Evolutionary conservation across 2,797 vertebrate species (phyloP), one percentile per base, ranked within the genome.

Genomic region (Chloroceryle amazona): DNA sequence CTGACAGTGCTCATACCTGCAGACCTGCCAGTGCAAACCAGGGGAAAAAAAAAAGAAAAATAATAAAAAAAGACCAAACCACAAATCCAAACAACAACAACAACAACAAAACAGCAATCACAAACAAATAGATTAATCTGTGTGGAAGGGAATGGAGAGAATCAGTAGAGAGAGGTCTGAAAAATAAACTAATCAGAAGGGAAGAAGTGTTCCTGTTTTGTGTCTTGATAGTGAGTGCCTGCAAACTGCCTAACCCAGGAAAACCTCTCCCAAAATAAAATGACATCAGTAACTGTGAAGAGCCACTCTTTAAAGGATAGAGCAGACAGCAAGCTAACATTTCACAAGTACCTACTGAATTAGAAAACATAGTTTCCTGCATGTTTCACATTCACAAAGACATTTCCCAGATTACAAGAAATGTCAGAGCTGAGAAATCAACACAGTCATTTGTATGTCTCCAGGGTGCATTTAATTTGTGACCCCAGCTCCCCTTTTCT

Each of bases 201-300:
- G 4, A 88, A 78, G 28, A 55, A 73, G 3, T 3, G 2, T 61
- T 91, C 10, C 21, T 66, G 7, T 4, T 93, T 79, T 35, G 5
- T 52, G 26, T 35, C n/a, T 89, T 83, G 21, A 62, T 18, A 63
- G 28, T 1, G 31, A 73, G 19, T 21, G 13, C 68, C 72, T 91
- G 25, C 55, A 76, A 91, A 58, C 23, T 66, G 41, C 14, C 37
- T 31, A 22, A 66, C 13, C 20, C 21, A 60, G 44, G 22, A 95
- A 84, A 81, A 86, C 28, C 39, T 70, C 92, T 86, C 39, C 61
- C 66, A 71, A 75, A 86, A 65, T 81, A 41, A 95, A 81, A 86
- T 85, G 25, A 18, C 57, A 42, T 31, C 42, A 91, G 33, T 1
- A 2, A 12, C 41, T 31, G 57, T 2, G 4, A 87, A 80, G 31